A percentile compares a stretch with the other conserved stretches of the same genome.
phyloP scores from a whole-genome alignment of 2,888 invertebrate species.

The Pseudococcus jackbeardsleyi region DNA sequence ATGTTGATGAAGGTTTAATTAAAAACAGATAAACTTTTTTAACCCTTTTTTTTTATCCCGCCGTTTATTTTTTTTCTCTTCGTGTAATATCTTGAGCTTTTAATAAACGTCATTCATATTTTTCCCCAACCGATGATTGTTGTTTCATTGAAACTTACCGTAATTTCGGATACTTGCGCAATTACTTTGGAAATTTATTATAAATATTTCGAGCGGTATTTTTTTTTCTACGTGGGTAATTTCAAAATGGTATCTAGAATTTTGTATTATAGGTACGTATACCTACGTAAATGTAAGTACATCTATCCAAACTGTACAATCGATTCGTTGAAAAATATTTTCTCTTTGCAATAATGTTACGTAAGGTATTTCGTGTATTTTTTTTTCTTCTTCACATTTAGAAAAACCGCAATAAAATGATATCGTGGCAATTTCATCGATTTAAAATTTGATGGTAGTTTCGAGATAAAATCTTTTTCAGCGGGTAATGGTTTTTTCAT shows the following conservation, averaged over 20 bases:
- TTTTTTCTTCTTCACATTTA: neutral
- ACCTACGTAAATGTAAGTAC: neutral
- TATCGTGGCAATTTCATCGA: conserved; percentile 41
- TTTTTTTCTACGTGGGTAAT: conserved; percentile 8
- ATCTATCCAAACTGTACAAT: conserved; percentile 17
- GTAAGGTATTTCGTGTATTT: neutral
- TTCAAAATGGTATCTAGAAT: neutral
- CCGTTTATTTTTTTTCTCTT: neutral
- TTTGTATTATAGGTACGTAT: neutral
- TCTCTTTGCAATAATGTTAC: conserved; percentile 26
- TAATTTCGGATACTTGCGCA: neutral
- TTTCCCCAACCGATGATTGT: neutral
- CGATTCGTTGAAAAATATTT: conserved; percentile 33
- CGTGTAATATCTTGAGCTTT: neutral
- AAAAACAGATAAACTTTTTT: conserved; percentile 35
- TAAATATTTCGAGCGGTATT: neutral
- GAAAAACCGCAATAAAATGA: conserved; percentile 18
- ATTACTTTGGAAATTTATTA: neutral
- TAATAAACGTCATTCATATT: neutral
- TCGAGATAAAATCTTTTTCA: conserved; percentile 33
- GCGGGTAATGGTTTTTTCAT: neutral
- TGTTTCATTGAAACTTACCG: neutral
- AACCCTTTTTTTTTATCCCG: neutral
- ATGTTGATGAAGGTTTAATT: conserved; percentile 34
- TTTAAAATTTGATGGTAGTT: conserved; percentile 29